Conservation (phyloP, 2,888 invertebrate species). For the Cremastobaeus sp. region DNA sequence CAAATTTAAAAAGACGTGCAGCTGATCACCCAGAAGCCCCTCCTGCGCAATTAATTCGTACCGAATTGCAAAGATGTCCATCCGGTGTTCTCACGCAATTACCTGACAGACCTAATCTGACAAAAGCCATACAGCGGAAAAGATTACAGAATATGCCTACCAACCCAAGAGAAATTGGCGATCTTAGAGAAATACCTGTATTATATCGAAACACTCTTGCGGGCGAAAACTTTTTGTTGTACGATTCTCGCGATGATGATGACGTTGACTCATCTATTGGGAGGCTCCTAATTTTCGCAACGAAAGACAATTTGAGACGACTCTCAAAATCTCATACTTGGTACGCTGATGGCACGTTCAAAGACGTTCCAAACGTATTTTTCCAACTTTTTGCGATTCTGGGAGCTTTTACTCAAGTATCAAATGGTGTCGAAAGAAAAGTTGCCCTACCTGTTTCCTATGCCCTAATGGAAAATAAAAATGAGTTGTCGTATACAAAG, state of each 20-base stretch:
- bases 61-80: constrained; percentile 12
- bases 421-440: constrained; percentile 11
- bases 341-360: constrained; percentile 1
- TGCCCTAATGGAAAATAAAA: constrained; percentile 5
- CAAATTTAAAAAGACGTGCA: not conserved
- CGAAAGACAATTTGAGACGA: constrained; percentile 18
- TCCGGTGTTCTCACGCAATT: constrained; percentile 18
- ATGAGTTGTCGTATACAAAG: constrained; percentile 10
- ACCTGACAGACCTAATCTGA: constrained; percentile 19
- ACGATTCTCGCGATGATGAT: constrained; percentile 23
- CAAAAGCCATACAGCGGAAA: constrained; percentile 21
- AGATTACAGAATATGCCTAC: constrained; percentile 12
- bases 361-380: not conserved
- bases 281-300: constrained; percentile 25
- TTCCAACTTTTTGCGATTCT: constrained; percentile 13
- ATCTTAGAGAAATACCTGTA: constrained; percentile 12
- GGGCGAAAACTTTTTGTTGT: constrained; percentile 23
- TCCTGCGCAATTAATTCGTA: constrained; percentile 25
- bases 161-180: not conserved
- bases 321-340: not conserved
- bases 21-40: constrained; percentile 10
- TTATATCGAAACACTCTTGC: constrained; percentile 20
- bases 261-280: constrained; percentile 17
- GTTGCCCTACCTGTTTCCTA: constrained; percentile 12
- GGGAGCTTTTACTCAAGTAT: not conserved